These are phyloP conservation scores for Daktulosphaira vitifoliae DNA, from an alignment of 1,140 invertebrate species.

Conservation along the genomic window DNA sequence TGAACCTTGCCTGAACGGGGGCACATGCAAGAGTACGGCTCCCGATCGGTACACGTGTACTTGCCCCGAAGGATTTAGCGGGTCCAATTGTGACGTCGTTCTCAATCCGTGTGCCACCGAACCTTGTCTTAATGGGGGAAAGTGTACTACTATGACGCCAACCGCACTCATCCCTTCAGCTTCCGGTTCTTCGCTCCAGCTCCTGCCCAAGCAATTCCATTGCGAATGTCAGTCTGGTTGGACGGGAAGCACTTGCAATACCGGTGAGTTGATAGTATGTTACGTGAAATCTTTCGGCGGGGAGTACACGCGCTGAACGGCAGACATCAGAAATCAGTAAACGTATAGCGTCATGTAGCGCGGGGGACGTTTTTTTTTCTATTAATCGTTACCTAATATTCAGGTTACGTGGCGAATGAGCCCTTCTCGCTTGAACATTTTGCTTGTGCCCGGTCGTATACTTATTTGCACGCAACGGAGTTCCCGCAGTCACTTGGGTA, in stretches of 20 bases:
- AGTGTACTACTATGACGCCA: conserved; percentile 50
- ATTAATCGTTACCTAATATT: too few species aligned
- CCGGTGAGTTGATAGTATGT: conserved; percentile 51
- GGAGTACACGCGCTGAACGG: too few species aligned
- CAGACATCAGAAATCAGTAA: too few species aligned
- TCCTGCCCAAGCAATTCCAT: conserved; percentile 50
- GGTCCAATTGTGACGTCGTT: conserved; percentile 80
- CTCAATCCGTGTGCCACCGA: conserved; percentile 83
- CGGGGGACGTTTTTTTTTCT: too few species aligned
- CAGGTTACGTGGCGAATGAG: too few species aligned
- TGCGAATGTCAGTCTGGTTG: conserved; percentile 72
- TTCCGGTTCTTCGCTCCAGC: conserved; percentile 35
- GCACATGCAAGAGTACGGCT: conserved; percentile 89
- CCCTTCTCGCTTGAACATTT: too few species aligned
- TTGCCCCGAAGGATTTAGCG: conserved; percentile 84
- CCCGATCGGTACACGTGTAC: conserved; percentile 85
- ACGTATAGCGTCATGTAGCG: too few species aligned
- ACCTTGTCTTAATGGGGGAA: conserved; percentile 80
- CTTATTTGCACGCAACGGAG: too few species aligned
- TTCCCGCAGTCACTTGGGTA: too few species aligned
- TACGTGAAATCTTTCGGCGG: too few species aligned
- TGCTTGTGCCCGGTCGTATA: too few species aligned
- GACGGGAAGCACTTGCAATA: conserved; percentile 70
- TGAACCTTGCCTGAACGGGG: conserved; percentile 89
- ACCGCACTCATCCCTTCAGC: conserved; percentile 35